Evolutionary conservation across 1,140 invertebrate species (phyloP).

Genomic region (Oryzaephilus surinamensis): DNA sequence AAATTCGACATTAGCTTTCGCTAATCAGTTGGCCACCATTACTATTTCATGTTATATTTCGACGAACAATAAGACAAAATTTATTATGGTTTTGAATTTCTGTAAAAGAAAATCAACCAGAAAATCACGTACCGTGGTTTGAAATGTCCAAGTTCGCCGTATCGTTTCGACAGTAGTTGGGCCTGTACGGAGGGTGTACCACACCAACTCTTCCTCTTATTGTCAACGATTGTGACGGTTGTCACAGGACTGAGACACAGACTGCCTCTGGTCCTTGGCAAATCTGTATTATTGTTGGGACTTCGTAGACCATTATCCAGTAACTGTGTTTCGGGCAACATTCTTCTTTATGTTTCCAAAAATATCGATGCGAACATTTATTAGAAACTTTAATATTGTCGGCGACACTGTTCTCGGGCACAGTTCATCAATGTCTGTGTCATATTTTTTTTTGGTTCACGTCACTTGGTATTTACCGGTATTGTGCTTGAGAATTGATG

Average conservation of each 20-base stretch:
- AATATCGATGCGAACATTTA: conserved; percentile 4
- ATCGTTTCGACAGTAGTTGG: conserved; percentile 19
- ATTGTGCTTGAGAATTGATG: too few species aligned
- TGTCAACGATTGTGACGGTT: conserved; percentile 19
- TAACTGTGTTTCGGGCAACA: conserved; percentile 27
- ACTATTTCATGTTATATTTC: too few species aligned
- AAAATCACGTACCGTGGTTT: conserved; percentile 29
- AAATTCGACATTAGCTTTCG: too few species aligned
- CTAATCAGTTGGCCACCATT: too few species aligned
- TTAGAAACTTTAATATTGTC: not conserved
- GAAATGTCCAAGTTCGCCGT: conserved; percentile 32
- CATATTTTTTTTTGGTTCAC: too few species aligned
- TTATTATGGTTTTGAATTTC: too few species aligned
- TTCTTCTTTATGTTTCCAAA: too few species aligned
- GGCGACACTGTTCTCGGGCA: too few species aligned
- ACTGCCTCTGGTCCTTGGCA: conserved; percentile 28
- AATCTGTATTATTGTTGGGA: conserved; percentile 26
- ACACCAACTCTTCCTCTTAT: conserved; percentile 32
- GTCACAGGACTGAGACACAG: conserved; percentile 29
- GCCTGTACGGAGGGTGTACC: conserved; percentile 24
- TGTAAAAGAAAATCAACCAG: too few species aligned
- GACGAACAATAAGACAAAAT: too few species aligned
- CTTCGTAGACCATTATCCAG: conserved; percentile 33
- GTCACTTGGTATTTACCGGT: too few species aligned
- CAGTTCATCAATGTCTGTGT: too few species aligned